Conservation (phyloP, 2,797 vertebrate species). For the Helarctos malayanus region DNA sequence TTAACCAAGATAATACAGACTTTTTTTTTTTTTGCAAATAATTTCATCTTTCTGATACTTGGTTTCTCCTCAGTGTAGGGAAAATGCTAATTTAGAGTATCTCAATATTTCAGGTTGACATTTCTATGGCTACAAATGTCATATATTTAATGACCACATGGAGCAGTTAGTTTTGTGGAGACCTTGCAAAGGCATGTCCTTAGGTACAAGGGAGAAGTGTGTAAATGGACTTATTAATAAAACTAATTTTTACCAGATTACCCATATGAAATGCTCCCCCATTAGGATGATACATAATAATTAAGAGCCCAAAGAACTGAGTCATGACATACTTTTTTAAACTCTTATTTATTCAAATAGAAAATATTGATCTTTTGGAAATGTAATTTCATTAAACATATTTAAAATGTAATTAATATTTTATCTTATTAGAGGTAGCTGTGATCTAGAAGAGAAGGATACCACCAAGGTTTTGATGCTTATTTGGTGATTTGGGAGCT, state of each 20-base stretch:
- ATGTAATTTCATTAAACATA: neutral
- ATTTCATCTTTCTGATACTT: neutral
- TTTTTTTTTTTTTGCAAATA: neutral
- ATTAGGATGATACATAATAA: neutral
- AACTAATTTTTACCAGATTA: neutral
- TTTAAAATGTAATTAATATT: neutral
- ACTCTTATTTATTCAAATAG: neutral
- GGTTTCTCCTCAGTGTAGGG: neutral
- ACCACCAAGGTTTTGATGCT: neutral
- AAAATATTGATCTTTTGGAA: neutral
- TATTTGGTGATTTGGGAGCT: neutral
- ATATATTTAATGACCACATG: neutral
- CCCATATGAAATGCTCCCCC: neutral
- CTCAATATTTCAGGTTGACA: neutral
- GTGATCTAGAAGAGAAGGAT: neutral
- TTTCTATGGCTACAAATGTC: neutral
- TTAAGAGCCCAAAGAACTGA: neutral
- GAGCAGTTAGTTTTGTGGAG: neutral
- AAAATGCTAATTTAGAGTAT: neutral
- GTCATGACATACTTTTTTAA: neutral
- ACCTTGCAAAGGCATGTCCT: neutral
- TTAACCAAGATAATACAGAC: neutral
- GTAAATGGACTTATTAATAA: neutral
- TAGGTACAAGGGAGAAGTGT: neutral
- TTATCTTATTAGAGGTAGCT: neutral